Conservation (phyloP, 2,113 vertebrate species). For the Bambusicola thoracicus region DNA sequence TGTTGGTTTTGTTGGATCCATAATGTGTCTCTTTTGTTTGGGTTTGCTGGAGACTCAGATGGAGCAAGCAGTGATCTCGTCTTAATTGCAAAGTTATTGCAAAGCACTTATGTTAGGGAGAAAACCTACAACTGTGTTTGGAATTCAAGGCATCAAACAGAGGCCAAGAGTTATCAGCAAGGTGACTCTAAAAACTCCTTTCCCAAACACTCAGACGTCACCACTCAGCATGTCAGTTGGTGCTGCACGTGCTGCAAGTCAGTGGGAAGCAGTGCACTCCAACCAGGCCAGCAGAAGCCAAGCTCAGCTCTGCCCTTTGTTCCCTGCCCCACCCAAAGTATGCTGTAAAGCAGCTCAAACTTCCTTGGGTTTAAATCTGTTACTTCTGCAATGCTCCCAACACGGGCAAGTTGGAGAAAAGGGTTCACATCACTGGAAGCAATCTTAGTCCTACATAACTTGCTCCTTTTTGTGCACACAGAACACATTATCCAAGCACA, state of each 20-base stretch:
- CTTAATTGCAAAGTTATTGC: background rate
- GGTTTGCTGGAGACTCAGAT: background rate
- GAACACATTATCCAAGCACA: background rate
- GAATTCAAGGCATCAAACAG: background rate
- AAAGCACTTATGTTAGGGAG: background rate
- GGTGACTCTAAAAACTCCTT: background rate
- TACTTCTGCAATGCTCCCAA: background rate
- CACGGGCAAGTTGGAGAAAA: background rate
- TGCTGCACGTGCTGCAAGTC: background rate
- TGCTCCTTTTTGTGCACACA: background rate
- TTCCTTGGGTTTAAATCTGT: background rate
- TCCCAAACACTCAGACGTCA: background rate
- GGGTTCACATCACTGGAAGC: background rate
- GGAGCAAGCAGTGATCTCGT: background rate
- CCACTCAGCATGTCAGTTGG: background rate
- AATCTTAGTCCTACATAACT: background rate
- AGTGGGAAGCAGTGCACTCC: background rate
- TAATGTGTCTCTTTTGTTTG: background rate
- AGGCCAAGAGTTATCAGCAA: background rate
- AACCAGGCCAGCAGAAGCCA: rapidly evolving
- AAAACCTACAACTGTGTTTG: background rate
- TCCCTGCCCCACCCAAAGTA: background rate
- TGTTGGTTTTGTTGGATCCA: background rate
- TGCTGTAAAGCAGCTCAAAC: background rate
- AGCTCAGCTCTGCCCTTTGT: background rate